Evolutionary conservation across 2,113 vertebrate genomes (phyloP).

Genomic region (Recurvirostra avosetta): DNA sequence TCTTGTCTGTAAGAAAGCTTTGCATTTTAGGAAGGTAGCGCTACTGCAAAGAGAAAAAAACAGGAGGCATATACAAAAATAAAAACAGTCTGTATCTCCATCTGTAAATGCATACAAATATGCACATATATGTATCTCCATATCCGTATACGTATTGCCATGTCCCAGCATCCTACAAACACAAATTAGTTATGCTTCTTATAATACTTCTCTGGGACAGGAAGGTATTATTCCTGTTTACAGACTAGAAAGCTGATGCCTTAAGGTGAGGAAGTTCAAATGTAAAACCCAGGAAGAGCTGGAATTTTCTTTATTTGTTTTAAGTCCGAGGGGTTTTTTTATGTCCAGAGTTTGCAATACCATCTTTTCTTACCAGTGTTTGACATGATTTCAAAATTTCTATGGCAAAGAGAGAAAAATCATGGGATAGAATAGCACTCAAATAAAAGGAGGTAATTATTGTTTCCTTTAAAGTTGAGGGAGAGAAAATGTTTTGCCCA

Average conservation of each 20-base stretch:
- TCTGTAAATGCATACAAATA: background rate
- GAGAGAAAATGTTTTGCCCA: background rate
- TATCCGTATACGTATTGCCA: background rate
- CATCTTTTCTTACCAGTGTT: background rate
- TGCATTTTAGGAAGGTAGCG: background rate
- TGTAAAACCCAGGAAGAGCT: background rate
- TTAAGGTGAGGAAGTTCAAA: background rate
- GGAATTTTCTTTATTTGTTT: background rate
- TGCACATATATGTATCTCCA: background rate
- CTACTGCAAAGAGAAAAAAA: background rate
- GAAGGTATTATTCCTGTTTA: conserved; percentile 25
- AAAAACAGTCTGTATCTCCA: background rate
- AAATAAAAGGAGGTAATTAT: background rate
- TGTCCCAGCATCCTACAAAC: background rate
- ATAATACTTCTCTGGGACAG: background rate
- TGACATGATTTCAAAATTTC: background rate
- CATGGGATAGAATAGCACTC: background rate
- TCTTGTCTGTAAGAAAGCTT: background rate
- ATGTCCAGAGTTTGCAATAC: background rate
- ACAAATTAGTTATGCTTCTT: background rate
- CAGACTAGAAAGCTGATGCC: background rate
- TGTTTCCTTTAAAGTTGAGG: background rate
- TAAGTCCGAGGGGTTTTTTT: background rate
- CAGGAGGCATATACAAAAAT: background rate
- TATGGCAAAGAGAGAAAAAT: background rate